phyloP scores from a whole-genome alignment of 2,888 invertebrate genomes.

The Miltochrista miniata region DNA sequence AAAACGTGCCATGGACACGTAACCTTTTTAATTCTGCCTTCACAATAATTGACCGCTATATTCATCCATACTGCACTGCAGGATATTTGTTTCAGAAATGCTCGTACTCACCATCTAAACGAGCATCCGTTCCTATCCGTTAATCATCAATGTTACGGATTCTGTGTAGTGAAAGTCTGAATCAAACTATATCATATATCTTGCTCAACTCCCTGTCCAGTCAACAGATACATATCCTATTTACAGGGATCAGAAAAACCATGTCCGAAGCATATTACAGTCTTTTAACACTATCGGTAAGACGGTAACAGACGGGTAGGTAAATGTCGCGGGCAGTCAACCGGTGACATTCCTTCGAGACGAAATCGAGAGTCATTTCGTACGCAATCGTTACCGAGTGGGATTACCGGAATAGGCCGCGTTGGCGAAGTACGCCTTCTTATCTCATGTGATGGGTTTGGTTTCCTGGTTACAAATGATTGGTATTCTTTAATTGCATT shows the following conservation, averaged over 20 bases:
- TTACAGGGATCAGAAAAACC: background rate
- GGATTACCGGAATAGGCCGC: constrained; percentile 48
- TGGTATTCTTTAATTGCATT: background rate
- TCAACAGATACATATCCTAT: no score
- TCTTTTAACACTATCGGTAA: constrained; percentile 37
- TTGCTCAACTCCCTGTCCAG: no score
- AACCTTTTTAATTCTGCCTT: no score
- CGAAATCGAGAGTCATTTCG: constrained; percentile 66
- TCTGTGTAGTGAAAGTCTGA: background rate
- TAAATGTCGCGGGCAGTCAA: constrained; percentile 31
- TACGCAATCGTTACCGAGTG: constrained; percentile 51
- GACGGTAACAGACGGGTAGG: constrained; percentile 36
- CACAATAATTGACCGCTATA: no score
- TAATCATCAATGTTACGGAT: no score
- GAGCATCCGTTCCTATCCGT: no score
- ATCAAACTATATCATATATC: background rate
- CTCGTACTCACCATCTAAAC: no score
- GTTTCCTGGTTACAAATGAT: constrained; percentile 11
- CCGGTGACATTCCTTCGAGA: constrained; percentile 60
- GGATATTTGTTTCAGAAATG: no score
- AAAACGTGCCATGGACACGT: no score
- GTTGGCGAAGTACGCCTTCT: constrained; percentile 26
- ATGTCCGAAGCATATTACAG: constrained; percentile 10
- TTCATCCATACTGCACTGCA: no score
- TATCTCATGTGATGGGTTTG: constrained; percentile 3